A percentile compares a stretch with the other conserved stretches of the same genome.
Conservation (phyloP, 1,140 invertebrate genomes). For the Adelges cooleyi region DNA sequence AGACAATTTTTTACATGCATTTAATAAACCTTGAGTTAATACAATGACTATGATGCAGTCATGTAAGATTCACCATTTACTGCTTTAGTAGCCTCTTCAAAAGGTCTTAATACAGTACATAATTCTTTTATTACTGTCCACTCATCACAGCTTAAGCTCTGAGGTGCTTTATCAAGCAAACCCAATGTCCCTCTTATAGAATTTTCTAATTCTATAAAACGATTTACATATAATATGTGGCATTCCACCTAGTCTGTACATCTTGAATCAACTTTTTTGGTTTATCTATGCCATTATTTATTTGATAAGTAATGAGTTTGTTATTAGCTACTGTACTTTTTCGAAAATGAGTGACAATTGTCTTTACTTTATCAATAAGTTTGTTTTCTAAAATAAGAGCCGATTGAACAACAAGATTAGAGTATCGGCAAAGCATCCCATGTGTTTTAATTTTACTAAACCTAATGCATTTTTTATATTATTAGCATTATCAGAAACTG, state of each 20-base stretch:
- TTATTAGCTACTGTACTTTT: no score
- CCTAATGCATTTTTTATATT: no score
- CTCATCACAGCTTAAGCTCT: not conserved
- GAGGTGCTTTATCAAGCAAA: no score
- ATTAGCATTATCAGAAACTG: no score
- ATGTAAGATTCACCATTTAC: not conserved
- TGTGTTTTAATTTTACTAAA: conserved; percentile 11
- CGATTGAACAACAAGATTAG: conserved; percentile 11
- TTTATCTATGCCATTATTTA: no score
- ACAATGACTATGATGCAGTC: not conserved
- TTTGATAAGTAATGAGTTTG: no score
- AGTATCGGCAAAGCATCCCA: conserved; percentile 30
- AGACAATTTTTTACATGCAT: not conserved
- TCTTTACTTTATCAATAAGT: no score
- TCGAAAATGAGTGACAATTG: no score
- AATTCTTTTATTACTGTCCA: not conserved
- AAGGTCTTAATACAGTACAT: not conserved
- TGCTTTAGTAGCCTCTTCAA: not conserved
- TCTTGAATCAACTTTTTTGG: no score
- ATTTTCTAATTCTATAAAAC: no score
- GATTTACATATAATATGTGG: not conserved
- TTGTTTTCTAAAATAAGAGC: not conserved
- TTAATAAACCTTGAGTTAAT: not conserved
- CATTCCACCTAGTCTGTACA: conserved; percentile 4
- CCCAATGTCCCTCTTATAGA: no score